Percentiles rank a stretch among this genome's conserved stretches.
These are phyloP conservation scores for Drosophila dunni DNA, from an alignment of 1,140 invertebrate genomes.

Conservation along the genomic window DNA sequence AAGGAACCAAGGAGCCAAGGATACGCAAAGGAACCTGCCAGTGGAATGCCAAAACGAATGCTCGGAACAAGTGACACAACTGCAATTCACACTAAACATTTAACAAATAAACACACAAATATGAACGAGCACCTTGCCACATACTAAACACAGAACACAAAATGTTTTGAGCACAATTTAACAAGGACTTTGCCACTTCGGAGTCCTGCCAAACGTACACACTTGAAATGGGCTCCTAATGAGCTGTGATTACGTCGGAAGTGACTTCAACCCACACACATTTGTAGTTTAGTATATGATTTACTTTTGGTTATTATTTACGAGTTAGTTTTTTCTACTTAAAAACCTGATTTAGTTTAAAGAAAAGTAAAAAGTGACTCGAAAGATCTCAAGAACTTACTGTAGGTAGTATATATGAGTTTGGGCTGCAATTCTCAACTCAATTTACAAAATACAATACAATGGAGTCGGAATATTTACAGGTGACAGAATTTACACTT, in stretches of 20 bases:
- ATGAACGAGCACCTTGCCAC: slow-evolving; percentile 33
- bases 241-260: slow-evolving; percentile 19
- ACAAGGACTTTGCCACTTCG: slow-evolving; percentile 23
- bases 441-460: too few relatives aligned
- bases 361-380: too few relatives aligned
- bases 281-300: not conserved
- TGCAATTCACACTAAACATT: slow-evolving; percentile 30
- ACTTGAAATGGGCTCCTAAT: slow-evolving; percentile 31
- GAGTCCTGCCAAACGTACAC: not conserved
- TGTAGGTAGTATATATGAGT: too few relatives aligned
- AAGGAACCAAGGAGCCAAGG: not conserved
- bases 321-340: too few relatives aligned
- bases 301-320: too few relatives aligned
- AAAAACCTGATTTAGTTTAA: too few relatives aligned
- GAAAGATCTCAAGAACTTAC: too few relatives aligned
- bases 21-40: not conserved
- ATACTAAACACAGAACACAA: not conserved
- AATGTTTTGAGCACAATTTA: slow-evolving; percentile 35
- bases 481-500: too few relatives aligned
- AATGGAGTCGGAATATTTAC: too few relatives aligned
- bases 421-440: too few relatives aligned
- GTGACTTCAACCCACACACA: not conserved
- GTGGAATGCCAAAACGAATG: slow-evolving; percentile 22
- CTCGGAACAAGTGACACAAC: slow-evolving; percentile 21
- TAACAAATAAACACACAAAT: slow-evolving; percentile 53